Conservation (phyloP, 2,888 invertebrate genomes). For the Troglohyphantes excavatus region DNA sequence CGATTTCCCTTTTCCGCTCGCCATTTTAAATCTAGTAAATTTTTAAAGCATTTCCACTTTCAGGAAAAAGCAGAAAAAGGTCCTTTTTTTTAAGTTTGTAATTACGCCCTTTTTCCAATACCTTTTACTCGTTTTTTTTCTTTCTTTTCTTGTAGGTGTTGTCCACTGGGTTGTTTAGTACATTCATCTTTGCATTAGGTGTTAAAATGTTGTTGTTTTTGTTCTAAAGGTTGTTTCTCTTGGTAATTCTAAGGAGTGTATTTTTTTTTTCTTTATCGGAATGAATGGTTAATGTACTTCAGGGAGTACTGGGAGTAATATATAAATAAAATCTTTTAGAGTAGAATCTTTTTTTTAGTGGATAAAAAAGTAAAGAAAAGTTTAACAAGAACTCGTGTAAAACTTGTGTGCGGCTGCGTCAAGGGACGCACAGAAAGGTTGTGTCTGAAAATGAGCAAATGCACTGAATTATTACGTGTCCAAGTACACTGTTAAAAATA, state of each 20-base stretch:
- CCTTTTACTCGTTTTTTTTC: conserved; percentile 1
- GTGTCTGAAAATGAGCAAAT: no score
- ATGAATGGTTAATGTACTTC: conserved; percentile 25
- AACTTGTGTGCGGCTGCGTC: no score
- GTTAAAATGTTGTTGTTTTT: conserved; percentile 16
- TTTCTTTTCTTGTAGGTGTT: neutral
- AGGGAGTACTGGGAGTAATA: conserved; percentile 9
- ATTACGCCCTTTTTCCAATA: conserved; percentile 17
- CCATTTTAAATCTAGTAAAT: neutral
- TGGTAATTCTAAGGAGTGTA: neutral
- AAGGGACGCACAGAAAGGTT: no score
- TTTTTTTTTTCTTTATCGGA: neutral
- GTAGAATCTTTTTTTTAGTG: no score
- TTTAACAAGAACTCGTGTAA: no score
- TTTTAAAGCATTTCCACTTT: conserved; percentile 4
- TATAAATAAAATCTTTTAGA: neutral
- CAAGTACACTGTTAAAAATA: no score
- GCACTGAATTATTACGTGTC: no score
- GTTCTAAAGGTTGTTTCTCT: neutral
- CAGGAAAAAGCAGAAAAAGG: neutral
- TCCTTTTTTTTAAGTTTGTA: conserved; percentile 10
- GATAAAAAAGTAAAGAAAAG: no score
- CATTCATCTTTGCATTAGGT: conserved; percentile 34
- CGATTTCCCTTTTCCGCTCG: neutral
- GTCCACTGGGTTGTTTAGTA: neutral